Evolutionary conservation across 2,113 vertebrate species (phyloP), one percentile per base, ranked within the genome.

Genomic region (Illadopsis cleaveri): DNA sequence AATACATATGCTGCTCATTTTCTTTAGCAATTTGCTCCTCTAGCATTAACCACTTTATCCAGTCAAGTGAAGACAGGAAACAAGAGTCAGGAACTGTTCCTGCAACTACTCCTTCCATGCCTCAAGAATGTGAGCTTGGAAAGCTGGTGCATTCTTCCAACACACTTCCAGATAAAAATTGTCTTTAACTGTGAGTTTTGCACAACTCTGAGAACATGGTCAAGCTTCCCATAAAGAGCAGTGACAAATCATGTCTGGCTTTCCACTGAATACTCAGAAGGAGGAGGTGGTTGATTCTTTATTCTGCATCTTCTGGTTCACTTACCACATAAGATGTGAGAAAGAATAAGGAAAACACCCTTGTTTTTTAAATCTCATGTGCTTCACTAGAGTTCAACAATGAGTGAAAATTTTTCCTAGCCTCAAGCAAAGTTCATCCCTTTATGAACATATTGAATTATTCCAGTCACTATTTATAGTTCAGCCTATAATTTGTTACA

Each of bases 401-500:
- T 21, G 50, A 71, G 6, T 66, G 62, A 83, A n/a, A 17, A 31
- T 51, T 75, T 88, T 91, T 94, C 93, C 95, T 94, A 83, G 88
- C 96, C 96, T 92, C 71, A 50, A 90, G 96, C 69, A 2, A 92
- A 60, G 48, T 60, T 81, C 79, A 93, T 62, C 62, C 38, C 54
- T 66, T 86, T 61, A 86, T 48, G 68, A 96, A 73, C 72, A 61
- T 53, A 90, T 22, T 78, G 92, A 88, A 92, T 95, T 95, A 95
- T 75, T 86, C 24, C 15, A 6, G 58, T 8, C 28, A 17, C 76
- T 96, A 92, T 93, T 94, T 90, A 92, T 81, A 96, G 82, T n/a
- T 69, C 91, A 80, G 50, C 15, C 68, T 86, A 22, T 78, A 64
- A 90, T 92, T 92, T 78, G 85, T 71, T 92, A 81, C 71, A 86